Evolutionary conservation across 2,113 vertebrate genomes (phyloP).

Genomic region (Himantopus leucocephalus): DNA sequence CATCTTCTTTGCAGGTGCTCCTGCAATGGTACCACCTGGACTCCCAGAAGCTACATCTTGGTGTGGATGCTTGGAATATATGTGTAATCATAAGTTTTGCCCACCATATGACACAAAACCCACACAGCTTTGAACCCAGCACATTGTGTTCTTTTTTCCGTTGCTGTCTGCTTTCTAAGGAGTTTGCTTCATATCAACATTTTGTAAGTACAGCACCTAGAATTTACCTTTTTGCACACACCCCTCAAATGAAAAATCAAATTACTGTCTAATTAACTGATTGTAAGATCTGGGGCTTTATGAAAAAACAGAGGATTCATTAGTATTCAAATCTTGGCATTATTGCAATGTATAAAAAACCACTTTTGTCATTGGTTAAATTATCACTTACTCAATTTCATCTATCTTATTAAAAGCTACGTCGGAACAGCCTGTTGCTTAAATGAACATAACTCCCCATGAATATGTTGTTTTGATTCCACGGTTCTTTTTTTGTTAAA

Average conservation of each 20-base stretch:
- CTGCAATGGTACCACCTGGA: background rate
- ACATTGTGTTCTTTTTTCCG: background rate
- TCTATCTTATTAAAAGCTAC: slow-evolving; percentile 42
- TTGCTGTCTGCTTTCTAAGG: background rate
- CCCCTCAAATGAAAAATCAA: background rate
- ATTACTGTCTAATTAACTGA: background rate
- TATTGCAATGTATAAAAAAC: background rate
- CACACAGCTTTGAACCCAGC: background rate
- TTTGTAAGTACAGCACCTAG: background rate
- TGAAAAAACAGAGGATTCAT: background rate
- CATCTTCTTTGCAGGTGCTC: background rate
- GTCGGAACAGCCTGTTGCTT: slow-evolving; percentile 50
- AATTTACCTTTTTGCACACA: background rate
- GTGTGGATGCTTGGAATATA: background rate
- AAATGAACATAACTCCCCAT: slow-evolving; percentile 39
- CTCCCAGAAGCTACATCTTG: background rate
- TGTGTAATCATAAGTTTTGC: background rate
- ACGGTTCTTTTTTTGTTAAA: slow-evolving; percentile 40
- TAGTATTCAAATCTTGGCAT: slow-evolving; percentile 3
- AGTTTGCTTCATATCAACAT: background rate
- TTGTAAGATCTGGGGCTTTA: background rate
- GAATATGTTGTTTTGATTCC: slow-evolving; percentile 54
- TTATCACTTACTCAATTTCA: slow-evolving; percentile 36
- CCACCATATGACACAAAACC: background rate
- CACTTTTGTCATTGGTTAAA: slow-evolving; percentile 42